A percentile compares a stretch with the other conserved stretches of the same genome.
These are phyloP conservation scores for Ylistrum balloti DNA, from an alignment of 1,140 invertebrate genomes.

Conservation along the genomic window DNA sequence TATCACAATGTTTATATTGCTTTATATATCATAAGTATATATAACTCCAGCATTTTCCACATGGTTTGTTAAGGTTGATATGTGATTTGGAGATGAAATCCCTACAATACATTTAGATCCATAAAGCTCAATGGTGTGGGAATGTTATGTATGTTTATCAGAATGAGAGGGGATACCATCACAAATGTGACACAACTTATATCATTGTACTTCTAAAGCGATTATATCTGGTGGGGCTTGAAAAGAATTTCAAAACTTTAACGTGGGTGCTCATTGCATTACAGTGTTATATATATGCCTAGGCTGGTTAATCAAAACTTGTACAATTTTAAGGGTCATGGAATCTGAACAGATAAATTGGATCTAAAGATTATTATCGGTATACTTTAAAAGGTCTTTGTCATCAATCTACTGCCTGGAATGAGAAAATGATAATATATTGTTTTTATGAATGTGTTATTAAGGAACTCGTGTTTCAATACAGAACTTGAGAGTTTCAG, in stretches of 20 bases:
- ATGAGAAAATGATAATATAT: neutral
- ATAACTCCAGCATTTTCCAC: neutral
- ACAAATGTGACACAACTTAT: neutral
- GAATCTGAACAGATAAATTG: neutral
- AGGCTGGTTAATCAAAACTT: neutral
- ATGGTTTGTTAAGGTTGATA: neutral
- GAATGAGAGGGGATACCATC: neutral
- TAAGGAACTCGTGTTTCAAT: neutral
- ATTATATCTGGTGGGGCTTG: neutral
- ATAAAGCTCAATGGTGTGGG: neutral
- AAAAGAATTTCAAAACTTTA: neutral
- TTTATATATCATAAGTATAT: neutral
- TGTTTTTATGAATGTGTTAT: neutral
- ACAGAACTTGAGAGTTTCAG: neutral
- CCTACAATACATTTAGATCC: neutral
- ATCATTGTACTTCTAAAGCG: neutral
- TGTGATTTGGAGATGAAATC: neutral
- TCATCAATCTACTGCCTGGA: neutral
- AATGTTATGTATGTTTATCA: neutral
- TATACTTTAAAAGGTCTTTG: neutral
- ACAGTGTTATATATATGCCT: neutral
- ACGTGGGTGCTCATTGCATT: neutral
- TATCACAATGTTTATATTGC: too few species aligned
- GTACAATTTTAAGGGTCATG: slow-evolving; percentile 26
- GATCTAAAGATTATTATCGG: neutral